Evolutionary conservation across 2,113 vertebrate genomes (phyloP), one percentile per base, ranked within the genome.

Genomic region (Polypterus senegalus): DNA sequence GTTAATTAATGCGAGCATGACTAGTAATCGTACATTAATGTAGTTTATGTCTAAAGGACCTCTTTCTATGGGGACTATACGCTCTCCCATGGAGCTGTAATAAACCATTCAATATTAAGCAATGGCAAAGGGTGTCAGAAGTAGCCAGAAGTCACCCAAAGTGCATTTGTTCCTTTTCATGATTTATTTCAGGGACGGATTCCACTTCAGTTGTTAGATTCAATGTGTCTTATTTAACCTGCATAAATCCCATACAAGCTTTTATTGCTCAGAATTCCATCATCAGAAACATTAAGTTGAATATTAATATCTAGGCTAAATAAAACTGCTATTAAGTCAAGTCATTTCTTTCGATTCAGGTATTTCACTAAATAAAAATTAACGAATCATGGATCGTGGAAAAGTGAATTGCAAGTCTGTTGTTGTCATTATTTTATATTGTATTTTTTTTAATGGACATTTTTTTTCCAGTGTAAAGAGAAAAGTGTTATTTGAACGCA

Each of bases 261-360:
- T 90, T 91, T 86, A 82, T 86, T 81, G 85, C 88, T 89, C 83
- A 86, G 84, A 89, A 90, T 86, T 89, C 91, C 89, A 88, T 91
- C 92, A 96, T 94, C 92, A 94, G 92, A 94, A 93, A 93, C 91
- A 94, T 95, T 97, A 94, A 88, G 89, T 88, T 93, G 92, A 93
- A 92, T 94, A 93, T 95, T 94, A 96, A 95, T 92, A 89, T 86
- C 85, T 87, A 79, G 85, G 88, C 83, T 87, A 83, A 86, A 95
- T 91, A 96, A 87, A 90, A 90, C 92, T 91, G 88, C 88, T 91
- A 92, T 95, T 93, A 92, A 93, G 86, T 88, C 84, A 79, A 87
- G 89, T 86, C 89, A 90, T 92, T 94, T 88, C 87, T 94, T 92
- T 89, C 88, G 85, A 91, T 91, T 90, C 88, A 89, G 90, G 89